Conservation (phyloP, 2,797 vertebrate species). For the Cossypha caffra region DNA sequence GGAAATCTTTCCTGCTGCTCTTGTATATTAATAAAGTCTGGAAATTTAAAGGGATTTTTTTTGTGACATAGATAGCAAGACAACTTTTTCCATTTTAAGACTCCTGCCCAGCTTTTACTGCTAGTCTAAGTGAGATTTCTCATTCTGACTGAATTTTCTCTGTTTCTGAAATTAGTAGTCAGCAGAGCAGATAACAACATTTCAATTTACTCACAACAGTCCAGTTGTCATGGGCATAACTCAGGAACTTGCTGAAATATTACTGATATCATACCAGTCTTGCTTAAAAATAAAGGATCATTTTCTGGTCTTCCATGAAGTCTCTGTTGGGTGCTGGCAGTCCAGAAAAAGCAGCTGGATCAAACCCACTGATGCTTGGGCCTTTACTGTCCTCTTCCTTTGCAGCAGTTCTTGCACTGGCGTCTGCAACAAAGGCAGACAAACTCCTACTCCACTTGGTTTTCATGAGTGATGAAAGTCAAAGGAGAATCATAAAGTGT, state of each 20-base stretch:
- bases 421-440: background rate
- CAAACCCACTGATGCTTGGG: background rate
- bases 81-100: background rate
- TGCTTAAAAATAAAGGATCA: background rate
- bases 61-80: background rate
- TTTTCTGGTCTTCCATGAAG: background rate
- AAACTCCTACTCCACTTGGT: background rate
- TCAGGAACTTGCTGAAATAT: background rate
- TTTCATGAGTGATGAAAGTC: background rate
- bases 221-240: background rate
- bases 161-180: background rate
- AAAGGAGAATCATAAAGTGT: background rate
- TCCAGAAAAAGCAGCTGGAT: background rate
- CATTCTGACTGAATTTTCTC: background rate
- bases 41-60: background rate
- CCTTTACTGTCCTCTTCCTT: background rate
- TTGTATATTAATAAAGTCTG: background rate
- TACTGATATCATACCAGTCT: background rate
- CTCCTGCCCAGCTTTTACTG: background rate
- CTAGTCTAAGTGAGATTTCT: background rate
- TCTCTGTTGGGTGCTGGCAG: background rate
- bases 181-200: background rate
- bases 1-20: background rate
- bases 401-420: background rate
- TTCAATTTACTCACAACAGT: background rate